Base-by-base conservation (phyloP, 2,797 vertebrate species). In the Manis pentadactyla region DNA sequence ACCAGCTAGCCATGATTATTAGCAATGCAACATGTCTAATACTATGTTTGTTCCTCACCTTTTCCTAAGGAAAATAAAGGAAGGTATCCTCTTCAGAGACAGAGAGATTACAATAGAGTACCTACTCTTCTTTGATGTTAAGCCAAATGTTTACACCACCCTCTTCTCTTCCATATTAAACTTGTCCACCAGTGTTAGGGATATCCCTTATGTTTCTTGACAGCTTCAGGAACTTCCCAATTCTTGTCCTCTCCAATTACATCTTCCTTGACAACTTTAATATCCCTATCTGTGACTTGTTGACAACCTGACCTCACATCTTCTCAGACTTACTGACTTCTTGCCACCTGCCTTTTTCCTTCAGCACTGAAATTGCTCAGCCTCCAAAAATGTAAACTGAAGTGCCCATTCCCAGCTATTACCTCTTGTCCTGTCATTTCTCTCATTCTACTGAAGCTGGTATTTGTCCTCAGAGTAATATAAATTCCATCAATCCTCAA, bases 61-160 rank as follows among this genome's bases (percentile, higher is more conserved):
- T 85, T 91, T 92, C 34, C 27, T 71, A 83, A 49, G 27, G 66
- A 94, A 86, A 93, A 90, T 75, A 71, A 69, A 74, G 19, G 21
- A 55, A n/a, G 19, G 18, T 4, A 11, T 55, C 18, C 63, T 79
- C 9, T 63, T 17, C 49, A 4, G 7, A 61, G 13, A 55, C 15
- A 84, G 42, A 73, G 29, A n/a, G 10, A 31, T 74, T 61, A 27
- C 17, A 55, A 61, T 59, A 78, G 39, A 51, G 79, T 42, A 68
- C 9, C 78, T 68, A 84, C 6, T 73, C 2, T 39, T 23, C 21
- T 93, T 90, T 82, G 74, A 87, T 68, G 81, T 68, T 53, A 68
- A 18, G 25, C 3, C 42, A 61, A 68, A 66, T 46, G 14, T 71
- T 59, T 31, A 49, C 9, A 55, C 7, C 34, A 78, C 7, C 11